Conservation (phyloP, 2,888 invertebrate genomes). For the Platycheirus rosarum region DNA sequence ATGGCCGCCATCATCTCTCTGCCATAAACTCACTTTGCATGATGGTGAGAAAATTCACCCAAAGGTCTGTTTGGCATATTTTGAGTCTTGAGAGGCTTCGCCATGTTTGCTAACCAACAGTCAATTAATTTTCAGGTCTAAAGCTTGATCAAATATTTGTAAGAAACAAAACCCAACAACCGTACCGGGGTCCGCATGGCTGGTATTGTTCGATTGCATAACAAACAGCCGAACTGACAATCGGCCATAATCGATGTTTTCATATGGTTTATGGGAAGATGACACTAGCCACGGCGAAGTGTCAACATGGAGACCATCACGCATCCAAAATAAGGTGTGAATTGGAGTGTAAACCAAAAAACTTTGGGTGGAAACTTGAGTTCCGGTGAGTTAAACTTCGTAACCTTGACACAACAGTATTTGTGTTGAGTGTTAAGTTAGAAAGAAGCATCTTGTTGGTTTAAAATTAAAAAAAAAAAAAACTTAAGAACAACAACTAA, state of each 20-base stretch:
- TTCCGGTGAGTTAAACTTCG: conserved; percentile 24
- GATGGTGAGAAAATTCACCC: conserved; percentile 60
- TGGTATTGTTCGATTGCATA: conserved; percentile 51
- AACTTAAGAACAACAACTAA: conserved; percentile 15
- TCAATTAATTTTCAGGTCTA: conserved; percentile 62
- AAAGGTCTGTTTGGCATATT: conserved; percentile 43
- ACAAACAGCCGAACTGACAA: conserved; percentile 28
- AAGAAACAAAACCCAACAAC: conserved; percentile 64
- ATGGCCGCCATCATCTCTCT: conserved; percentile 14
- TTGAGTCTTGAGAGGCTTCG: background rate
- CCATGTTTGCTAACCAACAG: conserved; percentile 60
- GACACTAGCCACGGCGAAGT: background rate
- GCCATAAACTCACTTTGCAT: conserved; percentile 44
- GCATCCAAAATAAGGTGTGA: conserved; percentile 20
- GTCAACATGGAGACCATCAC: conserved; percentile 13
- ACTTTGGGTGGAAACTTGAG: background rate
- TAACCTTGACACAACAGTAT: conserved; percentile 28
- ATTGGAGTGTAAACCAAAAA: conserved; percentile 15
- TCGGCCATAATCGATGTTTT: conserved; percentile 27
- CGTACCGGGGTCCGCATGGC: conserved; percentile 20
- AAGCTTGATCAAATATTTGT: conserved; percentile 65
- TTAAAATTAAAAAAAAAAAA: too few species aligned
- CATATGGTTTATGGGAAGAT: conserved; percentile 12
- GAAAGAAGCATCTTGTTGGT: conserved; percentile 2
- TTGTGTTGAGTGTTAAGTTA: background rate